phyloP scores from a whole-genome alignment of 2,797 vertebrate species.

The Margarornis squamiger region DNA sequence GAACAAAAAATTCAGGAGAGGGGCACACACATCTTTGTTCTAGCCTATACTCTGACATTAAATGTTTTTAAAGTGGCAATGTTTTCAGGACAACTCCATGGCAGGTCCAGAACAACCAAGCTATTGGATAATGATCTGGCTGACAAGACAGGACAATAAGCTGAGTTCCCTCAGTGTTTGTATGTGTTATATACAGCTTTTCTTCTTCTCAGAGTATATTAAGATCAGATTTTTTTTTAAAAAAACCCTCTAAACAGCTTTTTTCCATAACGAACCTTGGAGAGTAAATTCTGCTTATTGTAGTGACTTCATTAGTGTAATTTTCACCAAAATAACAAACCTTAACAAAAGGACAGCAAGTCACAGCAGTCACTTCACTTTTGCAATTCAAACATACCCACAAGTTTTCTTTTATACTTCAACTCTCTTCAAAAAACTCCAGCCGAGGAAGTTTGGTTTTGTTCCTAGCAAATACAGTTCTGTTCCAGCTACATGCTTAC shows the following conservation, averaged over 20 bases:
- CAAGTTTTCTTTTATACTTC: background rate
- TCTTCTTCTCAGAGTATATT: background rate
- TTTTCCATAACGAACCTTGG: background rate
- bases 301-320: background rate
- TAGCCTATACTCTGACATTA: background rate
- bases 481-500: slow-evolving; percentile 65
- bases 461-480: background rate
- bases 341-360: background rate
- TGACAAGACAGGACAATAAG: background rate
- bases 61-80: background rate
- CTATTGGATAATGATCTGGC: background rate
- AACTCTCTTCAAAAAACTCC: background rate
- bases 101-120: background rate
- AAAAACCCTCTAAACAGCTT: background rate
- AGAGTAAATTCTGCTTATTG: background rate
- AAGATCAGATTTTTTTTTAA: background rate
- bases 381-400: background rate
- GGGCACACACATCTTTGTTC: background rate
- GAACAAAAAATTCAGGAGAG: background rate
- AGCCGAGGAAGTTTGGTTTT: background rate
- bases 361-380: background rate
- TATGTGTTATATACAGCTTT: background rate
- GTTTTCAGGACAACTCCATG: background rate
- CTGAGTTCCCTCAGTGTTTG: background rate
- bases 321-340: background rate